phyloP scores from a whole-genome alignment of 2,113 vertebrate genomes.

The Hypanus sabinus region DNA sequence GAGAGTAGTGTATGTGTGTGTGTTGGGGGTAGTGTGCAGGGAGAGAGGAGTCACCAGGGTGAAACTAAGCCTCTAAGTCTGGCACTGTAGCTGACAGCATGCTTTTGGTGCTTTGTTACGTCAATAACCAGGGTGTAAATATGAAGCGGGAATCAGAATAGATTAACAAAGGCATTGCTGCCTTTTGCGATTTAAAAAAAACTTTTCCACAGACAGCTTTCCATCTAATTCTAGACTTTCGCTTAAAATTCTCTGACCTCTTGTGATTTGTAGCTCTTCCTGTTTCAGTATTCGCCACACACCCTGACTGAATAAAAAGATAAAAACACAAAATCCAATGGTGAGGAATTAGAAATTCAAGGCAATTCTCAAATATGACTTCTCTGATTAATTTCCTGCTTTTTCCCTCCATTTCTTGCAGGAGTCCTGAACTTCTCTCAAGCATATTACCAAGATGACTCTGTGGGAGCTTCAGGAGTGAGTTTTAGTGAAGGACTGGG shows the following conservation, averaged over 20 bases:
- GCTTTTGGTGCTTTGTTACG: neutral
- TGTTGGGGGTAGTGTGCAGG: too few species aligned
- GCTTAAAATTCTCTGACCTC: neutral
- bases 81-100: neutral
- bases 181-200: neutral
- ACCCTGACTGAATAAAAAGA: neutral
- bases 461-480: neutral
- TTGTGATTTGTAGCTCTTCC: neutral
- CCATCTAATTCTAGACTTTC: neutral
- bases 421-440: neutral
- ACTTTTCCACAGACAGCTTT: neutral
- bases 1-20: too few species aligned
- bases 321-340: neutral
- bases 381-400: neutral
- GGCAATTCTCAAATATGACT: neutral
- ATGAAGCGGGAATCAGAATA: neutral
- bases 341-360: neutral
- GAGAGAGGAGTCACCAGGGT: neutral
- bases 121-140: slow-evolving; percentile 1
- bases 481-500: neutral
- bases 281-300: neutral
- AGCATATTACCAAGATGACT: neutral
- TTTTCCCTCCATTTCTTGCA: too few species aligned
- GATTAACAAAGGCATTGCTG: neutral
- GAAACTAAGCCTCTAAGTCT: neutral